Evolutionary conservation across 2,888 invertebrate genomes (phyloP), one percentile per base, ranked within the genome.

Genomic region (Rhynchonema sp.): DNA sequence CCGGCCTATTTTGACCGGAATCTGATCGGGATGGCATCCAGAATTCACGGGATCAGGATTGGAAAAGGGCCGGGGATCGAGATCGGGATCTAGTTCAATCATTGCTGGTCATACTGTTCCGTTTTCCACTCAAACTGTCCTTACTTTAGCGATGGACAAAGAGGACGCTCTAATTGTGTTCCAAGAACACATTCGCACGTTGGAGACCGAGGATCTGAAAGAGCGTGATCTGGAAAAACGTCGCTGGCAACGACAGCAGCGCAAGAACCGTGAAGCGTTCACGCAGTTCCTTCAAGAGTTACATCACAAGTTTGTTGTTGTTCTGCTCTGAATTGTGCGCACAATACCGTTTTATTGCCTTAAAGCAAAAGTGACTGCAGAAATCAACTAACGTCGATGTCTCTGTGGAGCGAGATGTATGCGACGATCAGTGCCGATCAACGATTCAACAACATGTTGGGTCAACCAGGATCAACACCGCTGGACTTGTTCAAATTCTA

Each of bases 401-500:
- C 96, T 0, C 78, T 94, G 29, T 98, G 98, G 98, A 89, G 91
- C 53, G 94, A 96, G 74, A 77, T 98, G 25, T 98, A 92, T 76
- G 90, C 91, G 0, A 84, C 87, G 64, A 86, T 98, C 65, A 90
- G 90, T 1, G 87, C 91, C 1, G 96, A 98, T 74, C 81, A 88
- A 64, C 20, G 53, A 3, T 63, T 63, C 53, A 87, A 89, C 2
- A 89, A 89, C 22, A 94, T 96, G 92, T 79, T 98, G 1, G 87
- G 83, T 69, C 82, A 82, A 69, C 62, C 79, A 66, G 96, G 98
- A 1, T 96, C 96, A 0, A 96, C 94, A 0, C 94, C 98, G 0
- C 76, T 98, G 53, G 98, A 99, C 78, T 78, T 99, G 3, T 98
- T 98, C 74, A 98, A 98, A 76, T 98, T 96, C 77, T 98, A 92